These are phyloP conservation scores for Xanthorhoe designata DNA, from an alignment of 2,888 invertebrate genomes.

Conservation along the genomic window DNA sequence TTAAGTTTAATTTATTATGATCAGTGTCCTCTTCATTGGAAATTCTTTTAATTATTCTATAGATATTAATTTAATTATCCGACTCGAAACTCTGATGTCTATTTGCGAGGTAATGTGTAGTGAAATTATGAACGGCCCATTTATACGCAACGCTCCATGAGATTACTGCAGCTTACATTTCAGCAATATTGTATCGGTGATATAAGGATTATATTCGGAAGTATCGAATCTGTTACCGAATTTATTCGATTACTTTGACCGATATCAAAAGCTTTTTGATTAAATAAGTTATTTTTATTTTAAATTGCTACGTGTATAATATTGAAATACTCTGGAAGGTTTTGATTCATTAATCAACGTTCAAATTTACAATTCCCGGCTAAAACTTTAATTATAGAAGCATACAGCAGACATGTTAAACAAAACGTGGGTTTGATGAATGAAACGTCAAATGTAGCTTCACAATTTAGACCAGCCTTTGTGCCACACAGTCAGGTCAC, in stretches of 20 bases:
- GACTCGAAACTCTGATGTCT: conserved; percentile 10
- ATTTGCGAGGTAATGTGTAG: conserved; percentile 47
- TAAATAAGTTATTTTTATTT: neutral
- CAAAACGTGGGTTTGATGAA: conserved; percentile 54
- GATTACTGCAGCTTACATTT: conserved; percentile 50
- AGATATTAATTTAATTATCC: conserved; percentile 25
- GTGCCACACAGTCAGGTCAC: conserved; percentile 34
- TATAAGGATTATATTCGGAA: conserved; percentile 40
- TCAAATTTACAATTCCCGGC: neutral
- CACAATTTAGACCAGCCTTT: conserved; percentile 47
- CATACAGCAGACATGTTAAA: conserved; percentile 29
- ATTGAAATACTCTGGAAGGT: neutral
- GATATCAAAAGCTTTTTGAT: conserved; percentile 12
- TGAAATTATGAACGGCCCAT: conserved; percentile 52
- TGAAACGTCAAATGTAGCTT: conserved; percentile 53
- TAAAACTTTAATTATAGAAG: conserved; percentile 18
- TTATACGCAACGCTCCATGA: conserved; percentile 47
- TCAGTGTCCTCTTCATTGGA: conserved; percentile 27
- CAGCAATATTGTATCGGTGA: conserved; percentile 51
- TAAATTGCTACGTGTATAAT: neutral
- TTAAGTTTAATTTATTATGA: conserved; percentile 47
- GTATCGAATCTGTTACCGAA: conserved; percentile 20
- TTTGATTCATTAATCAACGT: conserved; percentile 10
- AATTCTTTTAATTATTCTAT: conserved; percentile 19
- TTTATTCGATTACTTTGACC: conserved; percentile 4